These are phyloP conservation scores for Temnothorax rugatulus DNA, from an alignment of 2,888 invertebrate genomes.

Conservation along the genomic window DNA sequence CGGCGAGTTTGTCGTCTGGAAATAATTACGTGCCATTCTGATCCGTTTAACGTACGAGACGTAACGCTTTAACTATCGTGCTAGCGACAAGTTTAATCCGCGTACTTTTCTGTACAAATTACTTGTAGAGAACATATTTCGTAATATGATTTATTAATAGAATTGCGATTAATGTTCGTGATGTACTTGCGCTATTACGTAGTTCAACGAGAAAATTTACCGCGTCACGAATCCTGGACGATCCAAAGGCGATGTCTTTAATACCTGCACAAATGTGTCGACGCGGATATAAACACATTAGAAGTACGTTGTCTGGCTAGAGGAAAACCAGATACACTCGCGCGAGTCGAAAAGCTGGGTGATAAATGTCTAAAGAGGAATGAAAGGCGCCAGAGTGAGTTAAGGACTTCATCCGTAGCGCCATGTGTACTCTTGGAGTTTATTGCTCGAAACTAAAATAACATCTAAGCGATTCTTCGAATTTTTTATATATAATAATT, in stretches of 20 bases:
- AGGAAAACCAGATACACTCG: conserved; percentile 37
- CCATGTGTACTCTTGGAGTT: conserved; percentile 25
- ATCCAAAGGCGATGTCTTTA: conserved; percentile 5
- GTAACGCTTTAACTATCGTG: conserved; percentile 26
- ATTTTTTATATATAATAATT: conserved; percentile 1
- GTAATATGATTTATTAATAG: conserved; percentile 1
- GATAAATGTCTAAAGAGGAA: conserved; percentile 38
- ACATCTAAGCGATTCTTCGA: not conserved
- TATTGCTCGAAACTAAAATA: conserved; percentile 18
- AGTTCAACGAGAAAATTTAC: not conserved
- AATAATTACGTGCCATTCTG: conserved; percentile 50
- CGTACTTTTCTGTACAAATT: conserved; percentile 15
- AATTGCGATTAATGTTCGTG: conserved; percentile 1
- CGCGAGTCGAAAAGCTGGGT: conserved; percentile 31
- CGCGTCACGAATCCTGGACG: not conserved
- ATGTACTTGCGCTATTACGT: not conserved
- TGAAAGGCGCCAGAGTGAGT: conserved; percentile 4
- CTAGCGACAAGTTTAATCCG: conserved; percentile 29
- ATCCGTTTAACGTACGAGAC: conserved; percentile 45
- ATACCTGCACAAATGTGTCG: conserved; percentile 21
- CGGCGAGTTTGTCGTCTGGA: conserved; percentile 26
- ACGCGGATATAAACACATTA: conserved; percentile 38
- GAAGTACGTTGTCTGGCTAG: conserved; percentile 19
- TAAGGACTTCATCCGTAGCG: conserved; percentile 8
- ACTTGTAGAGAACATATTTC: not conserved